Base-by-base conservation (phyloP, 1,140 invertebrate species). In the Galendromus occidentalis region DNA sequence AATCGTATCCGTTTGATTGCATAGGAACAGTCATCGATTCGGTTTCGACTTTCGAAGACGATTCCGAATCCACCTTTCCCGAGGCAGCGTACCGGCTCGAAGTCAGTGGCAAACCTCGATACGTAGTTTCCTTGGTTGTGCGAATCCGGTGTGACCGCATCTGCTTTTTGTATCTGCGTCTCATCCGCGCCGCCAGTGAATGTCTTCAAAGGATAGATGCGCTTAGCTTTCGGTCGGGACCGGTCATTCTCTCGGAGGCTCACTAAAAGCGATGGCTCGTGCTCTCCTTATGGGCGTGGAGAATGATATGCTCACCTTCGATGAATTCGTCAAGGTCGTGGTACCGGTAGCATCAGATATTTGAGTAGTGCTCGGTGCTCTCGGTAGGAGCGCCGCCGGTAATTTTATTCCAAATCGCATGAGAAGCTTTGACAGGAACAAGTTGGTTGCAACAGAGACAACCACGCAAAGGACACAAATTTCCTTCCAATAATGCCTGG, bases 1-100 rank as follows among this genome's bases (percentile, higher is more conserved):
- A 96, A 76, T 7, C 83, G 82, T 55, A 97, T 96, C 71, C 92
- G 82, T 78, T 98, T 98, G 0, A 98, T 84, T 22, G 94, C 94
- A 79, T 98, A 98, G 69, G 85, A 81, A 71, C 88, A 86, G 72
- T 95, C 87, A 75, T 98, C 94, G 65, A 96, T 84, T 76, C 89
- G 92, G 74, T 97, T 95, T 73, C 82, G 86, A 0, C 88, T 91
- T 75, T 96, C 87, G 77, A 96, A 97, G 0, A 98, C 94, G 22
- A 96, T 84, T 0, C 94, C 94, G 78, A 95, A 98, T 0, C 92
- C 94, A n/a, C 94, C 78, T 72, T 83, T 84, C 0, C 92, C 92
- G 0, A 98, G 77, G 69, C 87, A 86, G 66, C 83, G 78, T 41
- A 94, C 74, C 7, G 86, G 83, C 30, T 88, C 85, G 76, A 94